These are phyloP conservation scores for Clinocottus analis DNA, from an alignment of 2,113 vertebrate species.

Conservation along the genomic window DNA sequence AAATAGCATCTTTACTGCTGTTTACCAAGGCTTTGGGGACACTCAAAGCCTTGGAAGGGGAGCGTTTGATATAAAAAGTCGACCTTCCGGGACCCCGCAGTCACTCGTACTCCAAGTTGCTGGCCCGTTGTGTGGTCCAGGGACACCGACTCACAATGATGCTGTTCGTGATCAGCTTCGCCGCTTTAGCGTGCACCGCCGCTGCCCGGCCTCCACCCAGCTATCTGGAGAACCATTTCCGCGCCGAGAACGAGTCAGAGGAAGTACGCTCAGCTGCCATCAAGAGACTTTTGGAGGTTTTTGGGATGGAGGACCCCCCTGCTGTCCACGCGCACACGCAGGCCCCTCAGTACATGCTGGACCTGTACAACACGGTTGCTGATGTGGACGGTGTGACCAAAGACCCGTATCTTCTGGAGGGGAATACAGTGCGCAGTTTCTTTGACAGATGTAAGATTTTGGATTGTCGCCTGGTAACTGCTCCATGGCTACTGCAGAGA, in stretches of 20 bases:
- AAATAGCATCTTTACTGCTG: conserved; percentile 84
- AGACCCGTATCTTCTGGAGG: conserved; percentile 87
- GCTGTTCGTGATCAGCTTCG: conserved; percentile 41
- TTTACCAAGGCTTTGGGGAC: conserved; percentile 69
- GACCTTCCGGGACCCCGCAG: conserved; percentile 31
- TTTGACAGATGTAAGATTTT: conserved; percentile 88
- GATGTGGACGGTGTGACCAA: conserved; percentile 90
- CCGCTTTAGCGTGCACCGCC: conserved; percentile 46
- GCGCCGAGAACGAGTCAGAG: conserved; percentile 31
- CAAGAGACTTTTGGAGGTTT: conserved; percentile 89
- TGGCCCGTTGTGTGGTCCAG: conserved; percentile 19
- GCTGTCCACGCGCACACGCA: conserved; percentile 79
- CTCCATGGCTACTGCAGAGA: neutral
- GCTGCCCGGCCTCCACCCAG: conserved; percentile 64
- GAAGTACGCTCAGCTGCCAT: conserved; percentile 85
- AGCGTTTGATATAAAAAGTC: conserved; percentile 84
- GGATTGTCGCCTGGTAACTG: neutral
- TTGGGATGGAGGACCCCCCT: conserved; percentile 90
- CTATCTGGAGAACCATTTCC: conserved; percentile 56
- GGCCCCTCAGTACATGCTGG: conserved; percentile 94
- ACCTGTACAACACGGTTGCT: conserved; percentile 90
- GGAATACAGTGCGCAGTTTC: conserved; percentile 93
- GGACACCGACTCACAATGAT: conserved; percentile 64
- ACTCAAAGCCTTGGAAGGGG: conserved; percentile 25
- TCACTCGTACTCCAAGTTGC: conserved; percentile 60